Evolutionary conservation across 2,113 vertebrate species (phyloP).

Genomic region (Megaceryle torquata): DNA sequence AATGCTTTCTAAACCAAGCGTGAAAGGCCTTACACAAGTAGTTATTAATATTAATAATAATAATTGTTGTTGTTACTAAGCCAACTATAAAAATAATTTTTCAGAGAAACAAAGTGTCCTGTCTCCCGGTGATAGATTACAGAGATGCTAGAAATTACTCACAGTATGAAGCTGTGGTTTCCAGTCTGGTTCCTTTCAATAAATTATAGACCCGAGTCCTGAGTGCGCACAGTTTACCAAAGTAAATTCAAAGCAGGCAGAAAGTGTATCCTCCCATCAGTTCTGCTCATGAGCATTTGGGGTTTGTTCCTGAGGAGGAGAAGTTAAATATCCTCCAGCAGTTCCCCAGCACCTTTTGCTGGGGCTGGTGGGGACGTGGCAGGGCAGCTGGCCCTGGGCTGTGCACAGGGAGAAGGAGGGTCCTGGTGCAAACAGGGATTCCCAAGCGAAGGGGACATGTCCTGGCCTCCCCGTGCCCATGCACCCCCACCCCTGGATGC

Average conservation of each 20-base stretch:
- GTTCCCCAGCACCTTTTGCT: not conserved
- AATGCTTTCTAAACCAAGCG: not conserved
- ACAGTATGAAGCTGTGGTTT: constrained; percentile 64
- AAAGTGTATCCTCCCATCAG: not conserved
- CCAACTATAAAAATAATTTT: constrained; percentile 63
- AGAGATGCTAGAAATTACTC: constrained; percentile 59
- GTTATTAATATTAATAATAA: constrained; percentile 70
- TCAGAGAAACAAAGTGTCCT: constrained; percentile 64
- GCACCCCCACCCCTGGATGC: not conserved
- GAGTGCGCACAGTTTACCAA: not conserved
- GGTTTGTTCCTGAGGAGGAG: not conserved
- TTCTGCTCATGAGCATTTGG: not conserved
- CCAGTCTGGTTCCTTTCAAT: constrained; percentile 62
- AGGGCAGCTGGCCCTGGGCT: not conserved
- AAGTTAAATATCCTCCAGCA: not conserved
- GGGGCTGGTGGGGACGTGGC: not conserved
- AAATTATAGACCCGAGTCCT: constrained; percentile 21
- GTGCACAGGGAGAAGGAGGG: fast-evolving
- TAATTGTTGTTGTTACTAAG: constrained; percentile 64
- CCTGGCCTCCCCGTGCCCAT: fast-evolving
- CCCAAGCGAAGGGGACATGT: fast-evolving
- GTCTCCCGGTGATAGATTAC: constrained; percentile 57
- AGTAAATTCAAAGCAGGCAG: constrained; percentile 23
- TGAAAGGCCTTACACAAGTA: constrained; percentile 17
- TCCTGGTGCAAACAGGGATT: not conserved